Evolutionary conservation across 2,888 invertebrate species (phyloP), one percentile per base, ranked within the genome.

Genomic region (Netelia fuscicornis): DNA sequence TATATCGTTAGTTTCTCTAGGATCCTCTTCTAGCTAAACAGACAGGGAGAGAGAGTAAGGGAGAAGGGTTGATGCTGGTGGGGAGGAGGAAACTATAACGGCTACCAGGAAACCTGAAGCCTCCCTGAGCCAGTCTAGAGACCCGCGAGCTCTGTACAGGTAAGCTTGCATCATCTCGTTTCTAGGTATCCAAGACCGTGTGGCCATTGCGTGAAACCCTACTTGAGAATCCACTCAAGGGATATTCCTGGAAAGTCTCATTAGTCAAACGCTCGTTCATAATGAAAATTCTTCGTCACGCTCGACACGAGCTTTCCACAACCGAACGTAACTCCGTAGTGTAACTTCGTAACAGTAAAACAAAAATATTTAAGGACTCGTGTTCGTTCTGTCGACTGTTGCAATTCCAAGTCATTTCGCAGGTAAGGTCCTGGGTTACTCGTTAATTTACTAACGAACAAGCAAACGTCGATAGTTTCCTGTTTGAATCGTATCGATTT

Each of bases 201-300:
- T 76, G 37, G 54, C 37, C 82, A 74, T 70, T 77, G 74, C 84
- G 48, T 5, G 76, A 62, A 72, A 80, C 79, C 10, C n/a, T 75
- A 68, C 71, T 80, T 67, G 5, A 37, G 77, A 23, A 20, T 52
- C 60, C 64, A 65, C 80, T 72, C 10, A 37, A 48, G 54, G 81
- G 60, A 79, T 74, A 83, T 10, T 11, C 56, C 71, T 81, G 79
- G 75, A 65, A 87, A 86, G 83, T 77, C 83, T 81, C 87, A 87
- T 86, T 87, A 86, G 85, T 88, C 86, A 85, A 80, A 76, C 75
- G 81, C 83, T 70, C 83, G 74, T 86, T 84, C 80, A 76, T 86
- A 86, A 86, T 79, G 83, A 85, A 87, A 82, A 68, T 84, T 83
- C 78, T 79, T 80, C 78, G 58, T 70, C 81, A 76, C 70, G 25